Evolutionary conservation across 2,113 vertebrate genomes (phyloP), one percentile per base, ranked within the genome.

Genomic region (Myotis brandtii): DNA sequence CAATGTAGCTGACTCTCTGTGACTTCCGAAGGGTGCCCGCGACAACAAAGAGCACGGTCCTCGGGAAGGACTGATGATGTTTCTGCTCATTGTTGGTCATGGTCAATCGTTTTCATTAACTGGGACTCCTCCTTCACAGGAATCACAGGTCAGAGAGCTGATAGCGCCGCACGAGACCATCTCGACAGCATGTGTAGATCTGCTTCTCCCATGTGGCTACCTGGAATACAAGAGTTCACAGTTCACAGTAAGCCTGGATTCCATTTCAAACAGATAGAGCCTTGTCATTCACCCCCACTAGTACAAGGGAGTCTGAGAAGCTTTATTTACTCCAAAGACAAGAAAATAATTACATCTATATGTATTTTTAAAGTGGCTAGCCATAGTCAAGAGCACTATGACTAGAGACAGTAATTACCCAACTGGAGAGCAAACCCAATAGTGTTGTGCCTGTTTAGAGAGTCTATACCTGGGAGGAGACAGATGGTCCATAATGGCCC

Each of bases 161-260:
- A 96, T 99, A 99, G 89, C 98, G 98, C 96, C 98, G 98, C 87
- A 99, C 98, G 11, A 98, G 77, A 37, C 98, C 98, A 0, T 99
- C 99, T 59, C 99, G 96, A 96, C 98, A 99, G 91, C 98, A 99
- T 0, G 98, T 98, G 79, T 98, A 99, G 50, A 98, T 97, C 70
- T 98, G 96, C 89, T 98, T 99, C 95, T 99, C 98, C 98, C 98
- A 98, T 0, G 96, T 94, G 67, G 98, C 98, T 0, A 97, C 98
- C 99, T 99, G 86, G 11, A 97, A 96, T 86, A 96, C 5, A 96
- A 94, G 81, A 92, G 59, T 93, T 77, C 81, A 73, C 32, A 75
- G 62, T 10, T 88, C 21, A 90, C 52, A 48, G 34, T 48, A 84
- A 79, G 66, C 8, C 76, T 89, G 67, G 0, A 4, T 85, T 69